Evolutionary conservation across 2,113 vertebrate species (phyloP), one percentile per base, ranked within the genome.

Genomic region (Okapia johnstoni): DNA sequence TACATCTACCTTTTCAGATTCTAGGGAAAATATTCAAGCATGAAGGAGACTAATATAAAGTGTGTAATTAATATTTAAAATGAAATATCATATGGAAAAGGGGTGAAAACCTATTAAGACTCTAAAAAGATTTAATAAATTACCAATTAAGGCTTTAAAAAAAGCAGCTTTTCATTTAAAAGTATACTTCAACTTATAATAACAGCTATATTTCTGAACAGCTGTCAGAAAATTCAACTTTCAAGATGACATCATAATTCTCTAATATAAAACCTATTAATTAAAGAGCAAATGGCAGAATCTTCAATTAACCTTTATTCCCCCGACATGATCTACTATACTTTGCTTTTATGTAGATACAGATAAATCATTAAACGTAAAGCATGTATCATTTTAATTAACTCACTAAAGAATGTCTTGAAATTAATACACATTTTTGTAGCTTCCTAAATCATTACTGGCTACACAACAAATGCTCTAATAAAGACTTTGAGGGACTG

Each of bases 261-360:
- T 83, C 66, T 86, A 90, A 85, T 60, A 90, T 55, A 96, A 97
- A 93, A 63, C 43, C 61, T 92, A 96, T 86, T 97, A 93, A 97
- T 85, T 77, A 96, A 90, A 92, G 77, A 96, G 40, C 50, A 97
- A 96, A 90, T 83, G 63, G 92, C 85, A 95, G 36, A 96, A 85
- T 86, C 83, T 96, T 95, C 93, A 95, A 97, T 97, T 97, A 97
- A 93, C 91, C 91, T 95, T 88, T 86, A 93, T 88, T 50, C n/a
- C 46, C 23, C 16, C 40, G 40, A 91, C 46, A 93, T 36, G 92
- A 86, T 46, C 73, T 43, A 96, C 25, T 19, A 58, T 46, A 16
- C 70, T 90, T 89, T 88, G 60, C 91, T 58, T 57, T 94, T 50
- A 50, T 36, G 55, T 70, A 90, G 85, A 90, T 26, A 95, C 33